These are phyloP conservation scores for Enteromius thamalakanensis DNA, from an alignment of 2,797 vertebrate genomes.

Conservation along the genomic window DNA sequence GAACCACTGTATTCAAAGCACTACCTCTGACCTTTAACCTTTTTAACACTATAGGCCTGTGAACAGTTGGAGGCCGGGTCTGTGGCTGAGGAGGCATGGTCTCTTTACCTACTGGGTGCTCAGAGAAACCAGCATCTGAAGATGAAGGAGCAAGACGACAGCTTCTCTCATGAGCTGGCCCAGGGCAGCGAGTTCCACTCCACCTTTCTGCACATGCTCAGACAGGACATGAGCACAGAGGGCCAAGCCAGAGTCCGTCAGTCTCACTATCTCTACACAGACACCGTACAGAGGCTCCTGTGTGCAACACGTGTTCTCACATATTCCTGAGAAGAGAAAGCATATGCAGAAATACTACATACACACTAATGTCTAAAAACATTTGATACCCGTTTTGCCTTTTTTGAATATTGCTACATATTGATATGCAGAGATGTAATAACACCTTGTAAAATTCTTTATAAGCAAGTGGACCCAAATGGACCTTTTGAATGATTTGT, in stretches of 20 bases:
- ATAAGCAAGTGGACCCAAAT: not conserved
- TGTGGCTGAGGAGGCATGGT: conserved; percentile 67
- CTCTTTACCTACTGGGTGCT: conserved; percentile 81
- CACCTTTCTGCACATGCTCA: conserved; percentile 88
- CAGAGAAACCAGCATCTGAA: conserved; percentile 80
- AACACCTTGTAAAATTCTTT: not conserved
- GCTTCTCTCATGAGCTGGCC: conserved; percentile 77
- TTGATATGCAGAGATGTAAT: conserved; percentile 6
- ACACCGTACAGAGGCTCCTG: conserved; percentile 81
- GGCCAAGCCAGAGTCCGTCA: conserved; percentile 64
- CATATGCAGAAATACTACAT: not conserved
- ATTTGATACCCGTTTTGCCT: not conserved
- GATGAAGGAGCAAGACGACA: conserved; percentile 76
- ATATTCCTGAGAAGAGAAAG: conserved; percentile 69
- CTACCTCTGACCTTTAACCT: conserved; percentile 4
- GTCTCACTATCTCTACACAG: conserved; percentile 71
- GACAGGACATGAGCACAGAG: conserved; percentile 74
- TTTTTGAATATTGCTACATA: not conserved
- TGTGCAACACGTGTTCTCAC: conserved; percentile 80
- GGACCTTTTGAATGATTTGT: not conserved
- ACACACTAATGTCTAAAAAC: not conserved
- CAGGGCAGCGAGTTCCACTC: conserved; percentile 85
- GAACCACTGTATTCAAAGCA: not conserved
- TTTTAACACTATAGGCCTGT: conserved; percentile 71
- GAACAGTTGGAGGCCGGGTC: conserved; percentile 70